These are phyloP conservation scores for Actinia equina DNA, from an alignment of 64 coral and sea anemone species.

Conservation along the genomic window DNA sequence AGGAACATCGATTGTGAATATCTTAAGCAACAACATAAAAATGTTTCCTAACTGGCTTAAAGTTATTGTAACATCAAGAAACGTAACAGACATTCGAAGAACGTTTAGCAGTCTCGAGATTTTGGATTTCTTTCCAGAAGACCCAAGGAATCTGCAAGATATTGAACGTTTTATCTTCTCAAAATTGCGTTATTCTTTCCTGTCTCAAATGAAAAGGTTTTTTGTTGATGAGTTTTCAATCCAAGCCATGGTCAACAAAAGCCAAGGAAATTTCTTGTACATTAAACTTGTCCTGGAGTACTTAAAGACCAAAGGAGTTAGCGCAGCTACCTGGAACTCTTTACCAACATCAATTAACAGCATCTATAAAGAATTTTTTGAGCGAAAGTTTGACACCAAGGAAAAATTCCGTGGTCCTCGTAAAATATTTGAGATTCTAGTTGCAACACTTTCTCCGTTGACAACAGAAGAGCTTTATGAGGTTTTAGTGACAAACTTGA, in stretches of 20 bases:
- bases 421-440: constrained; percentile 52
- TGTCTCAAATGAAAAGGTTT: neutral
- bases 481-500: neutral
- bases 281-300: constrained; percentile 56
- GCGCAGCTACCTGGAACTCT: neutral
- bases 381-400: constrained; percentile 11
- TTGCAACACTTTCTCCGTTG: constrained; percentile 24
- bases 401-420: constrained; percentile 36
- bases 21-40: constrained; percentile 48
- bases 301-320: neutral
- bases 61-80: constrained; percentile 78
- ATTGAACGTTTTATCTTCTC: constrained; percentile 32
- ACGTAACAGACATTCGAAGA: constrained; percentile 17
- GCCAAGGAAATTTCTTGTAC: constrained; percentile 74
- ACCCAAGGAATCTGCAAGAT: constrained; percentile 50
- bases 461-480: constrained; percentile 29
- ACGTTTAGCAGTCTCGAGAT: constrained; percentile 20
- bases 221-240: constrained; percentile 9
- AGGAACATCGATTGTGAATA: constrained; percentile 36
- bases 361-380: constrained; percentile 60
- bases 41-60: constrained; percentile 83
- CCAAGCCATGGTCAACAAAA: constrained; percentile 42
- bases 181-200: neutral
- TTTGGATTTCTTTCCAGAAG: constrained; percentile 51
- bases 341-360: constrained; percentile 62